These are phyloP conservation scores for Elephas maximus DNA, from an alignment of 2,113 vertebrate species.

Conservation along the genomic window DNA sequence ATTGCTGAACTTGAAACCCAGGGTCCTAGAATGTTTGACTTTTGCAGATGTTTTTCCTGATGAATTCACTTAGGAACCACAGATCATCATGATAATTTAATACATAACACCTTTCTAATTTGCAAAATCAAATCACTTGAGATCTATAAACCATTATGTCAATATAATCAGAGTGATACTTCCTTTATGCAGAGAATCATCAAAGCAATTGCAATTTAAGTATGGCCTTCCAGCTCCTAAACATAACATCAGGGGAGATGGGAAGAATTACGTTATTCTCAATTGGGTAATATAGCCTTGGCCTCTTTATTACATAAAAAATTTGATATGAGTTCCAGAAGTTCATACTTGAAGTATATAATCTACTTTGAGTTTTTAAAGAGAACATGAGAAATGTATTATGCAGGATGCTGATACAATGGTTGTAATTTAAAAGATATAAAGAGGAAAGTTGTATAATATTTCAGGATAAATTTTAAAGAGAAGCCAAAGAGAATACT, in stretches of 20 bases:
- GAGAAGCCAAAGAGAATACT: not conserved
- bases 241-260: not conserved
- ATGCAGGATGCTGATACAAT: not conserved
- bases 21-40: conserved; percentile 38
- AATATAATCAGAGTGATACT: conserved; percentile 32
- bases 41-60: conserved; percentile 36
- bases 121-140: conserved; percentile 62
- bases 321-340: conserved; percentile 21
- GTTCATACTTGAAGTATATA: not conserved
- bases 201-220: conserved; percentile 31
- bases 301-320: conserved; percentile 14
- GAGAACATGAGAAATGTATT: not conserved
- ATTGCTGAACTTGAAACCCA: conserved; percentile 56
- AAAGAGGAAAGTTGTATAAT: not conserved
- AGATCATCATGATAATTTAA: conserved; percentile 37
- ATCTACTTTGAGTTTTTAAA: not conserved
- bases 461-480: not conserved
- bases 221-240: not conserved
- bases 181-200: not conserved
- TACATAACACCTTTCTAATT: conserved; percentile 60
- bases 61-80: conserved; percentile 27
- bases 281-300: not conserved
- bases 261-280: conserved; percentile 42
- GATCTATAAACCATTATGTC: conserved; percentile 6
- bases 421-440: not conserved